phyloP scores from a whole-genome alignment of 2,888 invertebrate species.

The Brachypterus glaber region DNA sequence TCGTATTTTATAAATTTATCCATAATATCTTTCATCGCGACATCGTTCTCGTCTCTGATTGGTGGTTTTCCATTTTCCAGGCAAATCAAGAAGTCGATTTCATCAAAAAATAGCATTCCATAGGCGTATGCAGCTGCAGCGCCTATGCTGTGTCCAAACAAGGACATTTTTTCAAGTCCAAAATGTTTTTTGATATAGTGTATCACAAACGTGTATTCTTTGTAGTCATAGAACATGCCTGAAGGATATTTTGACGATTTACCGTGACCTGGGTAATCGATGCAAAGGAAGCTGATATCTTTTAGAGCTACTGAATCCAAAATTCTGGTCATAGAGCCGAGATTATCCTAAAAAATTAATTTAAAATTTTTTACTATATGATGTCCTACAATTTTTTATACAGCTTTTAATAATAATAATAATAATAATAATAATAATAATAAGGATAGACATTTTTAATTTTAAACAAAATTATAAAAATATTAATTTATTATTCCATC shows the following conservation, averaged over 20 bases:
- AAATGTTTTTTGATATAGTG: neutral
- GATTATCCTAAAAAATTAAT: neutral
- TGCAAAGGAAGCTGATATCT: neutral
- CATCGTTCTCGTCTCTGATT: neutral
- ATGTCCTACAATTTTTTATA: too few species aligned
- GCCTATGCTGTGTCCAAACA: neutral
- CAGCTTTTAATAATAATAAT: too few species aligned
- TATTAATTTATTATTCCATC: too few species aligned
- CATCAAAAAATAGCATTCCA: neutral
- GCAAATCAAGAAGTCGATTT: neutral
- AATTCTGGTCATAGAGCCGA: neutral
- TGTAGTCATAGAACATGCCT: neutral
- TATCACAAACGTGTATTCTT: neutral
- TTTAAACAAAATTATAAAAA: too few species aligned
- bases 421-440: too few species aligned
- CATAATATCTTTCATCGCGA: neutral
- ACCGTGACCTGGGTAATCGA: neutral
- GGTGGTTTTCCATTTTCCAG: neutral
- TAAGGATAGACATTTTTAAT: too few species aligned
- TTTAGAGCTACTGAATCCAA: neutral
- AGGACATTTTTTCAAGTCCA: neutral
- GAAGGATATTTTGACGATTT: neutral
- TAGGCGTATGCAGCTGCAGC: neutral
- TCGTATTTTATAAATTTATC: neutral
- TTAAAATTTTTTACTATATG: neutral